Conservation (phyloP, 2,888 invertebrate species). For the Xestoiulus laeticollis region DNA sequence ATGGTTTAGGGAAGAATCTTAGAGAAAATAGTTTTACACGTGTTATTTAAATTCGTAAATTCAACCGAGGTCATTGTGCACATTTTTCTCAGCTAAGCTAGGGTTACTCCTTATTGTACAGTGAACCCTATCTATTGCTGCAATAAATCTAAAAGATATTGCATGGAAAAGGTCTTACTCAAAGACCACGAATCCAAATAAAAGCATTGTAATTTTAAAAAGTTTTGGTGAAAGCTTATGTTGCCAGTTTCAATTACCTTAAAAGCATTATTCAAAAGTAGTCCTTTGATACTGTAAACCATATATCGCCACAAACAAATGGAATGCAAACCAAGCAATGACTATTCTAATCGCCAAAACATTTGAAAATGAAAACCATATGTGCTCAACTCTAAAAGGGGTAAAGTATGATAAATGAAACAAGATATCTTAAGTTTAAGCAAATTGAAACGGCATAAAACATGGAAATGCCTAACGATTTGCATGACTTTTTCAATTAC, state of each 20-base stretch:
- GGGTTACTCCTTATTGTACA: not conserved
- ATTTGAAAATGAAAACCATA: not conserved
- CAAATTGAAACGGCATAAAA: no score
- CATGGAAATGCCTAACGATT: no score
- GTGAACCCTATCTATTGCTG: not conserved
- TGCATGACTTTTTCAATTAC: no score
- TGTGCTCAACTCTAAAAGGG: not conserved
- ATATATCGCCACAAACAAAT: not conserved
- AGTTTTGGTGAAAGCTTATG: not conserved
- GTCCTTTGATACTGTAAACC: not conserved
- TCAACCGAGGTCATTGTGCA: not conserved
- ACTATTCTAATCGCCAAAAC: not conserved
- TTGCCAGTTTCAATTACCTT: not conserved
- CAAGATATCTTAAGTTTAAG: not conserved
- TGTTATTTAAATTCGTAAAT: not conserved
- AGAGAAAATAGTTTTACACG: not conserved
- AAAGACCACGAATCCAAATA: not conserved
- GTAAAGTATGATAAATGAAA: not conserved
- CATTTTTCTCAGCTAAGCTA: not conserved
- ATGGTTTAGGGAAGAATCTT: not conserved
- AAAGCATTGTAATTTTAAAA: not conserved
- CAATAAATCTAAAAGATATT: not conserved
- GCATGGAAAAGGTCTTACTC: not conserved
- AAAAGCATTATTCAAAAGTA: not conserved
- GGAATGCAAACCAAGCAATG: not conserved